Evolutionary conservation across 2,888 invertebrate species (phyloP).

Genomic region (Plagiodera versicolora): DNA sequence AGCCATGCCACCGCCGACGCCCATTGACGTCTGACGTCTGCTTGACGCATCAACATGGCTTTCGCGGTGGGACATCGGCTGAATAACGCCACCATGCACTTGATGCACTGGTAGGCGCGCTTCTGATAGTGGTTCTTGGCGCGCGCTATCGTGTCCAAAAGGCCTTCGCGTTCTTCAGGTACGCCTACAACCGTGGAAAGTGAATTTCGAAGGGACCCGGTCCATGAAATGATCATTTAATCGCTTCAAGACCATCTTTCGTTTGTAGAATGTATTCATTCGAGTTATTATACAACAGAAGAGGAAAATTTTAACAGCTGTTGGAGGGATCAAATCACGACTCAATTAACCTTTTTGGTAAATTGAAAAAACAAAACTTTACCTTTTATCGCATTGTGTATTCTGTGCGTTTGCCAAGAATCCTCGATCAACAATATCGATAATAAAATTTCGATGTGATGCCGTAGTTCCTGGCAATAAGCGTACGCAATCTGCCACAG

Average conservation of each 20-base stretch:
- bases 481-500: constrained; percentile 89
- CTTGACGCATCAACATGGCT: constrained; percentile 73
- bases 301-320: too few species aligned
- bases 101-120: constrained; percentile 95
- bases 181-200: constrained; percentile 54
- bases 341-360: too few species aligned
- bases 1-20: constrained; percentile 89
- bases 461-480: constrained; percentile 91
- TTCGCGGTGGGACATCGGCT: constrained; percentile 80
- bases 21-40: constrained; percentile 84
- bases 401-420: constrained; percentile 93
- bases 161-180: constrained; percentile 85
- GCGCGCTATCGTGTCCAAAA: constrained; percentile 89
- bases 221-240: too few species aligned
- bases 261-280: too few species aligned
- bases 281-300: too few species aligned
- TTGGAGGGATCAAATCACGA: too few species aligned
- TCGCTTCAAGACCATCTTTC: too few species aligned
- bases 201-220: not conserved
- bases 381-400: constrained; percentile 89
- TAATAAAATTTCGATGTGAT: constrained; percentile 86
- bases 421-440: constrained; percentile 89
- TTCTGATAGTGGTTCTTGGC: constrained; percentile 96
- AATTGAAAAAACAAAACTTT: constrained; percentile 2
- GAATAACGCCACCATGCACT: constrained; percentile 90